phyloP scores from a whole-genome alignment of 2,888 invertebrate genomes.

The Galerucella nymphaeae region DNA sequence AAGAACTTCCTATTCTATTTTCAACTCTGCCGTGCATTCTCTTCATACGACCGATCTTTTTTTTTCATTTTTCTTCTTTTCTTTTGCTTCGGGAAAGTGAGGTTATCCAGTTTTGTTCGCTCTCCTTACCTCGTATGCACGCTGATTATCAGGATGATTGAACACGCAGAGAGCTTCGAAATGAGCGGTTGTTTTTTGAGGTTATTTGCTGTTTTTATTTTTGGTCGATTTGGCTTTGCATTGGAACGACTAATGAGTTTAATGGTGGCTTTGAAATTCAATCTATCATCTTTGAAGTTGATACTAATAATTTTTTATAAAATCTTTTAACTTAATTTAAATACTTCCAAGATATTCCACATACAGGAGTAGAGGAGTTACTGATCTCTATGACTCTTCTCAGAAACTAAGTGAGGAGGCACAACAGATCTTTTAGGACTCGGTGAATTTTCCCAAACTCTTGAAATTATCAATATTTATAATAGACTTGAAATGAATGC shows the following conservation, averaged over 20 bases:
- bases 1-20: slow-evolving; percentile 41
- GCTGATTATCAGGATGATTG: slow-evolving; percentile 1
- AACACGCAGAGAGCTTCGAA: neutral
- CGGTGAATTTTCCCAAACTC: neutral
- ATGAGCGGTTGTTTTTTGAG: neutral
- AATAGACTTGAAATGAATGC: slow-evolving; percentile 10
- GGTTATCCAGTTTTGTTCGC: slow-evolving; percentile 12
- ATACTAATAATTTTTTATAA: no score
- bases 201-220: neutral
- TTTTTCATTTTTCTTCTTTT: slow-evolving; percentile 18
- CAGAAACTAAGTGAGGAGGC: no score
- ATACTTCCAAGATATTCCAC: no score
- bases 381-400: no score
- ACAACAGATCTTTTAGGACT: no score
- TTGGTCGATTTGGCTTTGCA: neutral
- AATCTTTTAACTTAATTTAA: no score
- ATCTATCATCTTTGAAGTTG: neutral
- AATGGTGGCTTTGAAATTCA: neutral
- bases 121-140: neutral
- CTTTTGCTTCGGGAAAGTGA: slow-evolving; percentile 23
- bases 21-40: slow-evolving; percentile 1
- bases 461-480: neutral
- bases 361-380: no score
- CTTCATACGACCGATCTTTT: slow-evolving; percentile 16
- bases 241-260: neutral